Conservation (phyloP, 1,140 invertebrate species). For the Cyclina sinensis region DNA sequence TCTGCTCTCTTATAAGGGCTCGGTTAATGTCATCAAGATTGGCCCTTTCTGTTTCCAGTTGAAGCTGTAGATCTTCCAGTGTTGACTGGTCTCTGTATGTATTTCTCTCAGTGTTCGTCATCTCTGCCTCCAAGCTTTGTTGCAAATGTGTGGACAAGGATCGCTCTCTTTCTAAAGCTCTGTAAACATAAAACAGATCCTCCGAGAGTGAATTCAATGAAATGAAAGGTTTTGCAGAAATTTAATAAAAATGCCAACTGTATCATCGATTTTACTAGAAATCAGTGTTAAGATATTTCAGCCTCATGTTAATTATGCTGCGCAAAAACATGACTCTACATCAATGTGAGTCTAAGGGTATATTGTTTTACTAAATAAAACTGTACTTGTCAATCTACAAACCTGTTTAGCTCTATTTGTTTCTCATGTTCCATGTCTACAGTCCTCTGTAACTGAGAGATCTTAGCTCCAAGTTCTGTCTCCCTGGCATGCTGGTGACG, state of each 20-base stretch:
- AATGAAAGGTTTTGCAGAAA: too few relatives aligned
- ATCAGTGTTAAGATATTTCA: too few relatives aligned
- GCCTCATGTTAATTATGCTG: too few relatives aligned
- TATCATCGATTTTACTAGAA: too few relatives aligned
- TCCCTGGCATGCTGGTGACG: conserved; percentile 73
- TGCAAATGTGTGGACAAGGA: conserved; percentile 69
- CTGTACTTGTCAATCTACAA: background rate
- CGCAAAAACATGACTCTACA: too few relatives aligned
- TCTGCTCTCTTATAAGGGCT: conserved; percentile 72
- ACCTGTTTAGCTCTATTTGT: conserved; percentile 38
- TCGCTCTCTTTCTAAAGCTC: conserved; percentile 73
- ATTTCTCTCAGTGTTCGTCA: conserved; percentile 33
- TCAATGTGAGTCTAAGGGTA: too few relatives aligned
- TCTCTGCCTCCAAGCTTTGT: conserved; percentile 72
- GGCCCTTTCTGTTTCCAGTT: conserved; percentile 75
- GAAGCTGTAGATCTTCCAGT: conserved; percentile 74
- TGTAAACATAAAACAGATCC: conserved; percentile 21
- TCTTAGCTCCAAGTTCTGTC: conserved; percentile 67
- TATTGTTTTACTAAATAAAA: too few relatives aligned
- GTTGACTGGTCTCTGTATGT: conserved; percentile 45
- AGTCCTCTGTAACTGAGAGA: conserved; percentile 70
- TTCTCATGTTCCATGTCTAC: conserved; percentile 71
- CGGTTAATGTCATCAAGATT: conserved; percentile 72
- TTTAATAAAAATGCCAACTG: too few relatives aligned
- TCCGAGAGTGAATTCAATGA: too few relatives aligned